A percentile compares a stretch with the other conserved stretches of the same genome.
These are phyloP conservation scores for Eulemur macaco DNA, from an alignment of 2,113 vertebrate species.

Conservation along the genomic window DNA sequence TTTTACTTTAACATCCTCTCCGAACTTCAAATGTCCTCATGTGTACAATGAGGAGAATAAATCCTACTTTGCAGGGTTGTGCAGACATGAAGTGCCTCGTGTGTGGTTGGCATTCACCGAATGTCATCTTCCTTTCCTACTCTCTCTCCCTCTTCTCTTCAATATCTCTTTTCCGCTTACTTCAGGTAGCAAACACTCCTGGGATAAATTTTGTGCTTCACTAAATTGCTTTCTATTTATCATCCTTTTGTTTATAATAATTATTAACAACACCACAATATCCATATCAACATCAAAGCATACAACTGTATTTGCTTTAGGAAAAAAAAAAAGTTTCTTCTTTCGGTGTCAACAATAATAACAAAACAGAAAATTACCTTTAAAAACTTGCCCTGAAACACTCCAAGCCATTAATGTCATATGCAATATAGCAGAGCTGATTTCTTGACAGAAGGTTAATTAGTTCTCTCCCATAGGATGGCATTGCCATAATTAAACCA, in stretches of 20 bases:
- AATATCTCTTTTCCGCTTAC: not conserved
- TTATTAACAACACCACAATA: not conserved
- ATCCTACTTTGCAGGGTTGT: not conserved
- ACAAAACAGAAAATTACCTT: slow-evolving; percentile 54
- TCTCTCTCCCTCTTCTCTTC: not conserved
- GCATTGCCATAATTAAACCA: slow-evolving; percentile 74
- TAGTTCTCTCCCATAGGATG: slow-evolving; percentile 73
- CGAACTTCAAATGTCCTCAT: not conserved
- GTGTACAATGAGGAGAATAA: not conserved
- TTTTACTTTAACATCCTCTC: not conserved
- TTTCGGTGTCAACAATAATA: slow-evolving; percentile 33
- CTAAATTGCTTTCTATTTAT: not conserved
- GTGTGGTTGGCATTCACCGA: not conserved
- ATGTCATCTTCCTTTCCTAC: not conserved
- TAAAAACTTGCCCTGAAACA: slow-evolving; percentile 53
- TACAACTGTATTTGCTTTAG: not conserved
- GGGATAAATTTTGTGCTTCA: not conserved
- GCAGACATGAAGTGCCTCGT: not conserved
- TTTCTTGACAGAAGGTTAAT: slow-evolving; percentile 76
- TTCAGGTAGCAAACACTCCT: not conserved
- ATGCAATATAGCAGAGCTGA: slow-evolving; percentile 45
- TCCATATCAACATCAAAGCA: not conserved
- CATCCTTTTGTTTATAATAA: slow-evolving; percentile 1
- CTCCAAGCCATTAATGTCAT: slow-evolving; percentile 53
- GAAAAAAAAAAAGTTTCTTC: not conserved